These are phyloP conservation scores for Erebia ligea DNA, from an alignment of 2,888 invertebrate genomes.

Conservation along the genomic window DNA sequence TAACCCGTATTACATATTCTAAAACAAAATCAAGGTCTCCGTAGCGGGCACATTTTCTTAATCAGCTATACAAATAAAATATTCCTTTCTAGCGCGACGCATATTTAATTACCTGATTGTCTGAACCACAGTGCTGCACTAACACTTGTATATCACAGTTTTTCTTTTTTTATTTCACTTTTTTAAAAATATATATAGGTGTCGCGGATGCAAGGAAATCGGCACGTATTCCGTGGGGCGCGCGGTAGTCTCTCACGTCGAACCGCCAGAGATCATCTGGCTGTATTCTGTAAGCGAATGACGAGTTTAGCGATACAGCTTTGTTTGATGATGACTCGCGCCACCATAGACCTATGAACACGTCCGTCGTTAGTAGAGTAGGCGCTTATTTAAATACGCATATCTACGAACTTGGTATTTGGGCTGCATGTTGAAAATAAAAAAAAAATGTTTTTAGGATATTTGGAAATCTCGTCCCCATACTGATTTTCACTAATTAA, in stretches of 20 bases:
- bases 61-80: slow-evolving; percentile 28
- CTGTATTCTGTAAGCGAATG: slow-evolving; percentile 36
- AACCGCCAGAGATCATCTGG: slow-evolving; percentile 47
- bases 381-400: background rate
- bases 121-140: slow-evolving; percentile 25
- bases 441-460: no score
- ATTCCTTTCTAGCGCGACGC: slow-evolving; percentile 3
- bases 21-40: slow-evolving; percentile 72
- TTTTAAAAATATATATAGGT: background rate
- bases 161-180: background rate
- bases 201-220: slow-evolving; percentile 13
- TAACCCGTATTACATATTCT: slow-evolving; percentile 70
- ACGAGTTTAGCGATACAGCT: slow-evolving; percentile 30
- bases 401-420: no score
- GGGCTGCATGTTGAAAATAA: no score
- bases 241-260: slow-evolving; percentile 46
- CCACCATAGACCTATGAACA: background rate
- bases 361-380: background rate
- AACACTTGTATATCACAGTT: slow-evolving; percentile 13
- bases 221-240: slow-evolving; percentile 27
- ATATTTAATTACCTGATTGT: slow-evolving; percentile 30
- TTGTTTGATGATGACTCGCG: slow-evolving; percentile 29
- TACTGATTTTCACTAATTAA: no score
- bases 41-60: slow-evolving; percentile 40
- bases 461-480: no score